phyloP scores from a whole-genome alignment of 2,888 invertebrate species.

The Andrena haemorrhoa region DNA sequence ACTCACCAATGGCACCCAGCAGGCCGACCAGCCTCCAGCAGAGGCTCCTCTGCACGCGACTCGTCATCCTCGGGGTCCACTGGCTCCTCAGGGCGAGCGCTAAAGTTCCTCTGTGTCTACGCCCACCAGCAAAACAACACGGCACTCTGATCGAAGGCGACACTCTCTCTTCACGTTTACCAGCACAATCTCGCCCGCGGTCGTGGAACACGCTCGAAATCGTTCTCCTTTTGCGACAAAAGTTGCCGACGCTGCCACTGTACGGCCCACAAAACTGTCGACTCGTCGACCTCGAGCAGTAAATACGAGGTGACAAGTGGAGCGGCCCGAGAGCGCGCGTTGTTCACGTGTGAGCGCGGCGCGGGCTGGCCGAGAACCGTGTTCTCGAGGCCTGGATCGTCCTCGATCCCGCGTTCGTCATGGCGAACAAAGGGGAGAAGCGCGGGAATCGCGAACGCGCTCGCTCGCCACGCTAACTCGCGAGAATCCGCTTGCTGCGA shows the following conservation, averaged over 20 bases:
- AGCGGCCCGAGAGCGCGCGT: not conserved
- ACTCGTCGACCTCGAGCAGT: not conserved
- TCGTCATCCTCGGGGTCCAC: not conserved
- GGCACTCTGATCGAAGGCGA: not conserved
- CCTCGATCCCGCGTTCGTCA: conserved; percentile 25
- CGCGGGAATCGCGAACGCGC: conserved; percentile 37
- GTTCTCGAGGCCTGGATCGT: conserved; percentile 17
- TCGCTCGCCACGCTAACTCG: conserved; percentile 7
- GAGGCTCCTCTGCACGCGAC: conserved; percentile 16
- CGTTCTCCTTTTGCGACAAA: not conserved
- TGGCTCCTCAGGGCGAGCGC: not conserved
- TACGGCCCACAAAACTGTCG: not conserved
- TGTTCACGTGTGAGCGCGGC: conserved; percentile 26
- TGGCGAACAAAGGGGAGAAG: conserved; percentile 30
- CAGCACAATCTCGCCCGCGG: not conserved
- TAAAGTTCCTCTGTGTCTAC: conserved; percentile 11
- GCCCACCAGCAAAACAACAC: conserved; percentile 12
- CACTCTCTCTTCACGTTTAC: not conserved
- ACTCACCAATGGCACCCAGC: conserved; percentile 64
- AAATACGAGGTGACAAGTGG: not conserved
- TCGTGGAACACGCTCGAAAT: not conserved
- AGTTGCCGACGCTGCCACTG: not conserved
- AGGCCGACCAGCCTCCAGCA: conserved; percentile 52
- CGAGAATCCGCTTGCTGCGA: conserved; percentile 2
- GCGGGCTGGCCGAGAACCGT: too few relatives aligned